phyloP scores from a whole-genome alignment of 2,888 invertebrate species.

The Scaeva pyrastri region DNA sequence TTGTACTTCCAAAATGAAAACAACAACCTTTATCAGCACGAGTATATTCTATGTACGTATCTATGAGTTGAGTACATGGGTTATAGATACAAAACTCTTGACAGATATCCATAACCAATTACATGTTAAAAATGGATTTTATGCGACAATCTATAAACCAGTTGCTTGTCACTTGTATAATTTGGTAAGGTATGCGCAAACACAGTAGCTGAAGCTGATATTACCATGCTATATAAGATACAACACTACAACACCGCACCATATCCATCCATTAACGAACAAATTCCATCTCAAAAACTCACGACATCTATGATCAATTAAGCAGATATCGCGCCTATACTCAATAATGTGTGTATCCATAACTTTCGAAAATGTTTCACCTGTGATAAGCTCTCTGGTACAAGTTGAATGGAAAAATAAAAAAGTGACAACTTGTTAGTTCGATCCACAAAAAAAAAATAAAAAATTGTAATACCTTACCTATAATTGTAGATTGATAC shows the following conservation, averaged over 20 bases:
- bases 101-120: constrained; percentile 59
- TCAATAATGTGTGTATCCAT: constrained; percentile 57
- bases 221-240: constrained; percentile 53
- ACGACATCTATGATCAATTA: constrained; percentile 73
- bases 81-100: constrained; percentile 11
- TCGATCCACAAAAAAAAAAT: constrained; percentile 63
- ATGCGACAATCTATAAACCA: constrained; percentile 49
- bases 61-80: too few relatives aligned
- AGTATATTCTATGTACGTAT: too few relatives aligned
- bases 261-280: constrained; percentile 69
- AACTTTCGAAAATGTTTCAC: constrained; percentile 69
- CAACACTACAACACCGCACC: constrained; percentile 59
- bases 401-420: constrained; percentile 24
- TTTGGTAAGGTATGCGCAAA: constrained; percentile 22
- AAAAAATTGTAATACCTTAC: neutral
- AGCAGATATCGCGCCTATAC: constrained; percentile 55
- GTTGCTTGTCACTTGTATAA: constrained; percentile 59
- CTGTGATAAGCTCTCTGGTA: constrained; percentile 66
- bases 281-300: constrained; percentile 66
- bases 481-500: neutral
- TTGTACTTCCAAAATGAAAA: neutral
- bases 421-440: constrained; percentile 60
- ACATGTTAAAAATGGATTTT: constrained; percentile 62
- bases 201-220: constrained; percentile 58
- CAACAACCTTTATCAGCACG: constrained; percentile 46